These are phyloP conservation scores for Caranx ignobilis DNA, from an alignment of 2,113 vertebrate species.

Conservation along the genomic window DNA sequence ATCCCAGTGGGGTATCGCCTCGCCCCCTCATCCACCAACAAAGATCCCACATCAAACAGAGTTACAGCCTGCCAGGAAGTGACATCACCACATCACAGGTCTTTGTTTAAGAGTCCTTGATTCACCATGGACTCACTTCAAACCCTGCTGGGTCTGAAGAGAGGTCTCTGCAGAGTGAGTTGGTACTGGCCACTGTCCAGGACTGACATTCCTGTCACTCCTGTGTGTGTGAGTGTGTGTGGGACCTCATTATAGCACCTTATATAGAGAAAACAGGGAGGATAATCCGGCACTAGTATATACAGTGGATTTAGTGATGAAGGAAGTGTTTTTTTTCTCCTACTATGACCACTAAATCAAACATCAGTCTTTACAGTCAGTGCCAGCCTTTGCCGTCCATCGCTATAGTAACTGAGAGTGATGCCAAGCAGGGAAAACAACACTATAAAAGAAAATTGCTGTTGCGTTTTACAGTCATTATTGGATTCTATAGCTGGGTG, in stretches of 20 bases:
- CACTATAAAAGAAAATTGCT: constrained; percentile 76
- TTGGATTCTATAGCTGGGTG: constrained; percentile 74
- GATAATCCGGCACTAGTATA: background rate
- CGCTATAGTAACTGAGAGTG: constrained; percentile 68
- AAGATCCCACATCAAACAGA: constrained; percentile 70
- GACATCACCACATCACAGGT: constrained; percentile 60
- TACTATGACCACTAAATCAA: constrained; percentile 19
- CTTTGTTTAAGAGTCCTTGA: constrained; percentile 57
- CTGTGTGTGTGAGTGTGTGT: constrained; percentile 42
- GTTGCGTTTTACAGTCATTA: constrained; percentile 73
- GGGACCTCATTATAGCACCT: constrained; percentile 43
- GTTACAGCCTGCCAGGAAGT: constrained; percentile 61
- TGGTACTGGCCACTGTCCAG: constrained; percentile 63
- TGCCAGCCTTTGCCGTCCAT: constrained; percentile 44
- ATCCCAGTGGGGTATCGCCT: constrained; percentile 54
- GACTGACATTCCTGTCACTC: constrained; percentile 44
- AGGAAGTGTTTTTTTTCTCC: background rate
- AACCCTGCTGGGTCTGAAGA: constrained; percentile 37
- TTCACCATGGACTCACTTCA: constrained; percentile 47
- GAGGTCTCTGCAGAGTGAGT: constrained; percentile 41
- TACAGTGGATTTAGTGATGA: constrained; percentile 28
- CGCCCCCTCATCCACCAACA: constrained; percentile 52
- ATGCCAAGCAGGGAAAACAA: constrained; percentile 72
- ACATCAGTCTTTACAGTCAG: constrained; percentile 1
- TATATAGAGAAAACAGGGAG: constrained; percentile 50